These are phyloP conservation scores for Zhuqinia jingwanae DNA, from an alignment of 2,888 invertebrate genomes.

Conservation along the genomic window DNA sequence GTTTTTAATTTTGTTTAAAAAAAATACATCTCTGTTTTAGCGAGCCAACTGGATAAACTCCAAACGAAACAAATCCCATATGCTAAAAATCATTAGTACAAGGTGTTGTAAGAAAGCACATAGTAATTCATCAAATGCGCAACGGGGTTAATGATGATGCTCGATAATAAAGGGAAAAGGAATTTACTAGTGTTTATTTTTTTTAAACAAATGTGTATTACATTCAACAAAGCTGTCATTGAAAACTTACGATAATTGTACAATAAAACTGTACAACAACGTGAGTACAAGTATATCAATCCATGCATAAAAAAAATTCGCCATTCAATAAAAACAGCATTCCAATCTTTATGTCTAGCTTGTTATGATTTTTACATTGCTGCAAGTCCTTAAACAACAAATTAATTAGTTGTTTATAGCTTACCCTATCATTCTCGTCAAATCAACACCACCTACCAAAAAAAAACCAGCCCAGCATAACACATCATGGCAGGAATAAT, in stretches of 20 bases:
- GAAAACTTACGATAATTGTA: no score
- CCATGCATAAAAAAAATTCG: no score
- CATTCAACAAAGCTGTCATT: background rate
- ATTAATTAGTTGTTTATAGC: slow-evolving; percentile 31
- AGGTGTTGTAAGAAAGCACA: no score
- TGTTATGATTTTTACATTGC: background rate
- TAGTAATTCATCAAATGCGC: no score
- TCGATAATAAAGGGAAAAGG: background rate
- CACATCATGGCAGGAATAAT: no score
- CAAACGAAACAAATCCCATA: background rate
- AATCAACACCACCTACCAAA: no score
- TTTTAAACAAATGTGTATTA: background rate
- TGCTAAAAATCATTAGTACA: background rate
- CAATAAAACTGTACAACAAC: no score
- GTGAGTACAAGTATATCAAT: no score
- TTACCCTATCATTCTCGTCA: background rate
- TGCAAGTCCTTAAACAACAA: background rate
- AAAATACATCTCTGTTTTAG: background rate
- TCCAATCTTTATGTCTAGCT: background rate
- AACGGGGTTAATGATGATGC: background rate
- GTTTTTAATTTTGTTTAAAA: background rate
- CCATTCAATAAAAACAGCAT: slow-evolving; percentile 18
- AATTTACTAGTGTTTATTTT: background rate
- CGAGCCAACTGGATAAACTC: slow-evolving; percentile 37
- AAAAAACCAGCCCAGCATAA: no score